Base-by-base conservation (phyloP, 1,140 invertebrate species). In the Episyrphus balteatus region DNA sequence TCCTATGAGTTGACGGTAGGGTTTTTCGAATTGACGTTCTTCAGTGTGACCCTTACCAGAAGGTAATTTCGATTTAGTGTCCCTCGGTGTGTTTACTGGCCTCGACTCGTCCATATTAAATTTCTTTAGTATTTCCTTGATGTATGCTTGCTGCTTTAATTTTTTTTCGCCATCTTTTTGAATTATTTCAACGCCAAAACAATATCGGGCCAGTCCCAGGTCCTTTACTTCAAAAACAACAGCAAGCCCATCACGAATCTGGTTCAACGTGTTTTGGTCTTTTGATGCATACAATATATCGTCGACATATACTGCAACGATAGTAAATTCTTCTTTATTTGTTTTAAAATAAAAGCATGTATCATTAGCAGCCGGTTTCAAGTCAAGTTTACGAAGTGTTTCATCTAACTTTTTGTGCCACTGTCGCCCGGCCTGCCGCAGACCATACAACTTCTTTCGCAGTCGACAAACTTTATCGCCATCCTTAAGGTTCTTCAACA, bases 11-110 rank as follows among this genome's bases (percentile, higher is more conserved):
- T 71, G 51, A 17, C 56, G 51, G 51, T 61, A 72, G 26, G 49
- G 46, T 5, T 12, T 15, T 55, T 69, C 74, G 57, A 69, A 65
- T 18, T 70, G 59, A 3, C 58, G 59, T 55, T 69, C 73, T 58
- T 71, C 66, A 55, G 74, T 44, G 11, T 46, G 36, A 19, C 36
- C 8, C 44, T 18, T 46, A 6, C 7, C 10, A 8, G 7, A n/a
- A 10, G 43, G n/a, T 8, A 37, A 9, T n/a, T 31, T 46, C 7
- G 8, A 32, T n/a, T 56, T 56, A 11, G 54, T 54, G 21, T 52
- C 55, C 6, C 50, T 15, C 5, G 49, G 49, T 13, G 51, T 46
- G 3, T 52, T 55, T 0, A 53, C 57, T 3, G 50, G 36, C 1
- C 58, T 62, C 30, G 53, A 58, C 1, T 59, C 46, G 0, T 14